A percentile compares a stretch with the other conserved stretches of the same genome.
Evolutionary conservation across 2,113 vertebrate species (phyloP).

Genomic region (Megaceryle maxima): DNA sequence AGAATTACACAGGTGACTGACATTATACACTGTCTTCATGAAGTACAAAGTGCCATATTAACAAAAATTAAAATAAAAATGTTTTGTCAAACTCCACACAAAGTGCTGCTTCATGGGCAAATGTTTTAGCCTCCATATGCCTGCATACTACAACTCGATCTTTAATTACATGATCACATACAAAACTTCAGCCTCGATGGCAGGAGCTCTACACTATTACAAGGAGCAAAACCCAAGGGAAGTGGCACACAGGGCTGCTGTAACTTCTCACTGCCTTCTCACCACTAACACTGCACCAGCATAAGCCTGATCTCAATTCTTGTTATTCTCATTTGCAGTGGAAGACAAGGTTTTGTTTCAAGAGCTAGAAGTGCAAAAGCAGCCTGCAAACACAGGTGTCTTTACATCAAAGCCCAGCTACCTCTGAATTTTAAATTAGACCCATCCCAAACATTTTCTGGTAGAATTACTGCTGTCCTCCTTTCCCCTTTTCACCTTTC

Average conservation of each 20-base stretch:
- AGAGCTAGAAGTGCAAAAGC: neutral
- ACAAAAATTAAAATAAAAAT: conserved; percentile 30
- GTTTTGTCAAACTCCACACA: neutral
- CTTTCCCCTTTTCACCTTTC: neutral
- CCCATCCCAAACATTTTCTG: neutral
- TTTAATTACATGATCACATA: conserved; percentile 38
- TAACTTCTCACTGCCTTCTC: neutral
- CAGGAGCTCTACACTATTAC: neutral
- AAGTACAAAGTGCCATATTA: neutral
- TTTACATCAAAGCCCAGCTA: neutral
- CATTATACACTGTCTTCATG: neutral
- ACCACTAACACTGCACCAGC: fast-evolving
- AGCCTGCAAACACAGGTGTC: neutral
- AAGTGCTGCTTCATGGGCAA: neutral
- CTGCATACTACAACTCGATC: neutral
- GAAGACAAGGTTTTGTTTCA: neutral
- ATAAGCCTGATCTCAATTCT: neutral
- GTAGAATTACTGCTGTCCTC: neutral
- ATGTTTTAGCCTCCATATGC: conserved; percentile 8
- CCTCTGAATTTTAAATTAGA: neutral
- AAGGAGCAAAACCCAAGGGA: neutral
- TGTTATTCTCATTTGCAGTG: neutral
- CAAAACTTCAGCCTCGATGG: neutral
- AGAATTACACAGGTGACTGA: conserved; percentile 48
- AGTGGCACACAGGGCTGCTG: neutral